Base-by-base conservation (phyloP, 2,113 vertebrate genomes). In the Polypterus senegalus region DNA sequence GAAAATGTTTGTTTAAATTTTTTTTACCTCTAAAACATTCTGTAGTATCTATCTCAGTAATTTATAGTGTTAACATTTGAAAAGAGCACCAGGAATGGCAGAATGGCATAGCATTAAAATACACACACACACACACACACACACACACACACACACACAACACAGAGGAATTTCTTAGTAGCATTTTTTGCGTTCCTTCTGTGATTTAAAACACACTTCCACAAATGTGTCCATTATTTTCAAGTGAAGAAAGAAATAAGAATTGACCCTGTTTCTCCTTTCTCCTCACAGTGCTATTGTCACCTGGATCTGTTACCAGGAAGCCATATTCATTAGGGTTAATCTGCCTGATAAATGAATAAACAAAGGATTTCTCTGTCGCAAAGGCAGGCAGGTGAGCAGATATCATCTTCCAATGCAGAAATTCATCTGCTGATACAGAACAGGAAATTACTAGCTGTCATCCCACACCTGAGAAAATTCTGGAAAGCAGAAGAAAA, bases 291-390 rank as follows among this genome's bases (percentile, higher is more conserved):
- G 69, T 60, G 73, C 80, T 58, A 86, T 85, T 90, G 86, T 91
- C 80, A 79, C 81, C 73, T 81, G 83, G 86, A 90, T 89, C 88
- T 79, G 67, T 89, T 91, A 88, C 83, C 86, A 89, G 87, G 88
- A 91, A 89, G 88, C 81, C 81, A 82, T 79, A 84, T 84, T 86
- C 84, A 88, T 86, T 85, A 83, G 85, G 89, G 86, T 83, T 86
- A 89, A 91, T 88, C 88, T 89, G 79, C 83, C 83, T 80, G 74
- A 84, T 86, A 90, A 89, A 92, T 93, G 90, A 91, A 93, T 92
- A 92, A 88, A 97, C 92, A 97, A 97, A 92, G 92, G 86, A 81
- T 80, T 83, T 81, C 88, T 91, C 89, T 97, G 94, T 97, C 84
- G 80, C 76, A 6, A 68, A 9, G 75, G 67, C 70, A 71, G 83